Evolutionary conservation across 2,888 invertebrate species (phyloP).

Genomic region (Agriopis aurantiaria): DNA sequence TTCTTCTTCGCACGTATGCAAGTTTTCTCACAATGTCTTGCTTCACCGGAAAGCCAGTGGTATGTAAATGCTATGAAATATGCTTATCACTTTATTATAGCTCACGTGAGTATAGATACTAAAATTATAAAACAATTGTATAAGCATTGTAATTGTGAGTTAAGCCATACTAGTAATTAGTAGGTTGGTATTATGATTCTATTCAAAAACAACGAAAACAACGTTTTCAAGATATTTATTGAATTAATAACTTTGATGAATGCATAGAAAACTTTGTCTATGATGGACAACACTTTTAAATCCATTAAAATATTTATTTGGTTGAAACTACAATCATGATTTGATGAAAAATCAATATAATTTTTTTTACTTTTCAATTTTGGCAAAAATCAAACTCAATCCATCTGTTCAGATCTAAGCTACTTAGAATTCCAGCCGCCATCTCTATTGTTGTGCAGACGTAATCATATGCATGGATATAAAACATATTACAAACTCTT

Average conservation of each 20-base stretch:
- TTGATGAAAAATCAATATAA: background rate
- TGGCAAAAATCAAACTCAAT: slow-evolving; percentile 77
- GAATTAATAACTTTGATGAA: background rate
- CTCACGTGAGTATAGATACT: too few species aligned
- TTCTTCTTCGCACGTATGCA: too few species aligned
- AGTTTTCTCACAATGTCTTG: too few species aligned
- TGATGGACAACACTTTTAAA: too few species aligned
- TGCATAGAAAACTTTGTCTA: background rate
- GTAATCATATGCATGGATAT: slow-evolving; percentile 65
- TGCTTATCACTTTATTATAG: too few species aligned
- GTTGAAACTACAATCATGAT: background rate
- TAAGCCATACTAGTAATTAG: too few species aligned
- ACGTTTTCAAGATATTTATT: background rate
- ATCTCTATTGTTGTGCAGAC: slow-evolving; percentile 64
- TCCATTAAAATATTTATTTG: background rate
- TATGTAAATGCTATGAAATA: too few species aligned
- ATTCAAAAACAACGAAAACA: too few species aligned
- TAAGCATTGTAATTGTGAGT: too few species aligned
- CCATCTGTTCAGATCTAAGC: slow-evolving; percentile 77
- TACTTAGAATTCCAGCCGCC: slow-evolving; percentile 72
- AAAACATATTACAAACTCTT: slow-evolving; percentile 63
- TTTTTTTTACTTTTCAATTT: background rate
- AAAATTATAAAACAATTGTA: too few species aligned
- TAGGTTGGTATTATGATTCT: too few species aligned
- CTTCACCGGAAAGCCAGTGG: too few species aligned